phyloP scores from a whole-genome alignment of 2,888 invertebrate species.

The Cerceris ruficornis region DNA sequence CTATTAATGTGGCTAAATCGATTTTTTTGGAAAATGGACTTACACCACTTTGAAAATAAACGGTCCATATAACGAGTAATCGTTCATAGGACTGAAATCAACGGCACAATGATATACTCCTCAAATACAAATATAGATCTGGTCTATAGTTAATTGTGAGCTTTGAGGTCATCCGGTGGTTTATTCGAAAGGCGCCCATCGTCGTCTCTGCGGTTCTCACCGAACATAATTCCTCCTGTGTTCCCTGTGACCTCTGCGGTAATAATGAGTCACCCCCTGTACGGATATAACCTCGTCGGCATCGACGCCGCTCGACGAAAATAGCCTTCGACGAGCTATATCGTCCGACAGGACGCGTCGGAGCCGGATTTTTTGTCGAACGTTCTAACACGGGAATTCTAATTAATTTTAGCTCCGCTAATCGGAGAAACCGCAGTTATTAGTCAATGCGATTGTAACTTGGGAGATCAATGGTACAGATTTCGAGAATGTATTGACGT shows the following conservation, averaged over 20 bases:
- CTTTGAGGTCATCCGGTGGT: conserved; percentile 48
- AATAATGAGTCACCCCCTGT: conserved; percentile 61
- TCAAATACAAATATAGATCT: not conserved
- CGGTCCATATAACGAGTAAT: too few species aligned
- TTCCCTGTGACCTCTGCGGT: conserved; percentile 50
- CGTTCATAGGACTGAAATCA: conserved; percentile 6
- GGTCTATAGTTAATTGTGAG: not conserved
- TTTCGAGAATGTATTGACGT: too few species aligned
- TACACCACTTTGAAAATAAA: too few species aligned
- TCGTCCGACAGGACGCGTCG: conserved; percentile 27
- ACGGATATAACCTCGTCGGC: conserved; percentile 47
- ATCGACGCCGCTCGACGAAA: conserved; percentile 50
- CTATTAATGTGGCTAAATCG: too few species aligned
- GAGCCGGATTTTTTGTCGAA: conserved; percentile 10
- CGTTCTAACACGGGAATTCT: conserved; percentile 43
- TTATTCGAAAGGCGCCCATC: conserved; percentile 41
- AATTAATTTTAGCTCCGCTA: conserved; percentile 39
- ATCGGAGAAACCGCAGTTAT: not conserved
- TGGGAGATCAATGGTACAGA: too few species aligned
- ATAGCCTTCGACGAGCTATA: conserved; percentile 50
- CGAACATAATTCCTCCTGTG: conserved; percentile 42
- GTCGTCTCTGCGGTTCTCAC: conserved; percentile 38
- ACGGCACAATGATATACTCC: not conserved
- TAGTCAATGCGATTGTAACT: too few species aligned
- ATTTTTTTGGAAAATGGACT: too few species aligned